Evolutionary conservation across 1,140 invertebrate genomes (phyloP).

Genomic region (Brachionus rotundiformis): DNA sequence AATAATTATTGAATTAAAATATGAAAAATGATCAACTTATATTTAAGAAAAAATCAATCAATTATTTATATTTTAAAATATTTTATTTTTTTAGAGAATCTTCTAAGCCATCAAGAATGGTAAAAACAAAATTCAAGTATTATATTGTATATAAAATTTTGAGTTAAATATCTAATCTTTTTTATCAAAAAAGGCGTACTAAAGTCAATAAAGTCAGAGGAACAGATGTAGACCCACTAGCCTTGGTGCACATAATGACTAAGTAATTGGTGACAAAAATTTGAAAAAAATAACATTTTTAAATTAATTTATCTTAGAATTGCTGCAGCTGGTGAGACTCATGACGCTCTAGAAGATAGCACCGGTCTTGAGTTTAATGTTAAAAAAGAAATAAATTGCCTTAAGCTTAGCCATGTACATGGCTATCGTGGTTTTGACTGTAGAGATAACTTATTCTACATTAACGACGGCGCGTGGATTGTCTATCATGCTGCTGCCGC

Average conservation of each 20-base stretch:
- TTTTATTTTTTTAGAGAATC: slow-evolving; percentile 33
- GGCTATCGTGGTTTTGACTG: slow-evolving; percentile 65
- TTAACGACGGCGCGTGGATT: slow-evolving; percentile 63
- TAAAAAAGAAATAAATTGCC: slow-evolving; percentile 56
- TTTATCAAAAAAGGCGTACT: slow-evolving; percentile 19
- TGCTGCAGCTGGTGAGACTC: background rate
- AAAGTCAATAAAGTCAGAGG: slow-evolving; percentile 32
- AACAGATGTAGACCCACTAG: background rate
- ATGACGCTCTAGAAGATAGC: background rate
- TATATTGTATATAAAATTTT: background rate
- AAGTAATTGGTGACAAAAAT: background rate
- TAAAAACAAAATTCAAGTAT: slow-evolving; percentile 50
- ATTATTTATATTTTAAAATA: background rate
- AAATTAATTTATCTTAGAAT: background rate
- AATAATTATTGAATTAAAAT: too few species aligned
- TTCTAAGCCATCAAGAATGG: slow-evolving; percentile 25
- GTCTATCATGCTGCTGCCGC: slow-evolving; percentile 64
- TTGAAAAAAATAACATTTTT: background rate
- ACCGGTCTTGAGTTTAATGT: slow-evolving; percentile 20
- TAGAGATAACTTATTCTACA: slow-evolving; percentile 62
- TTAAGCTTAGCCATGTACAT: slow-evolving; percentile 62
- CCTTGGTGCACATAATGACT: slow-evolving; percentile 24
- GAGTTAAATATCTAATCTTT: background rate
- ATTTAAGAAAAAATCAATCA: too few species aligned
- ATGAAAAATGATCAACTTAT: too few species aligned